Base-by-base conservation (phyloP, 64 coral and sea anemone species). In the Exaiptasia diaphana region DNA sequence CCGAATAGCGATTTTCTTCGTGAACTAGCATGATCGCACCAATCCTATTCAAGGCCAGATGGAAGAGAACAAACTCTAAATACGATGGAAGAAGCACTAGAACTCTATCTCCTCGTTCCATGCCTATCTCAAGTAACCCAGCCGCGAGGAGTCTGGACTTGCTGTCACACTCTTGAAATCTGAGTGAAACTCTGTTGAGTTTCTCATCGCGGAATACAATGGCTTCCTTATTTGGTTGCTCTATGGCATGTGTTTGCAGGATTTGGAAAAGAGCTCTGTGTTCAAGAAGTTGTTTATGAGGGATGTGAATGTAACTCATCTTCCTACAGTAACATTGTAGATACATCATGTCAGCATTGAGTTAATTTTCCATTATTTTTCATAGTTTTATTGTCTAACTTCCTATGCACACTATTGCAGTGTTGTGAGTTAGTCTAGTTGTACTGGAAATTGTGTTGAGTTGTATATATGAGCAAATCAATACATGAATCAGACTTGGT, bases 211-310 rank as follows among this genome's bases (percentile, higher is more conserved):
- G 49, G 49, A 12, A 52, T 10, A 52, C n/a, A n/a, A 52, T 73
- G n/a, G 45, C 49, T 33, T 20, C 43, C 73, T 53, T 38, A 76
- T 46, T 54, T 20, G 73, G 73, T 31, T 17, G 50, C 50, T 76
- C 30, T 48, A n/a, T 12, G n/a, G 49, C 49, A 52, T 52, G 49
- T 12, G 10, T 10, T 10, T 52, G 10, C n/a, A 52, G 49, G 49
- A 52, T 10, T 52, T 52, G 49, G 49, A 52, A 52, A 52, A 52
- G 49, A n/a, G 49, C n/a, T n/a, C 49, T 52, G 49, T 52, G 49
- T 52, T 52, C 49, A 12, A 52, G 49, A 52, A n/a, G 49, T 10
- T 10, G 10, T n/a, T 10, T n/a, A n/a, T 52, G 49, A n/a, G 49
- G 49, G 10, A 12, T 10, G 49, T 52, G 49, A 52, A 12, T 12